These are phyloP conservation scores for Scaptomyza reducta DNA, from an alignment of 2,888 invertebrate species.

Conservation along the genomic window DNA sequence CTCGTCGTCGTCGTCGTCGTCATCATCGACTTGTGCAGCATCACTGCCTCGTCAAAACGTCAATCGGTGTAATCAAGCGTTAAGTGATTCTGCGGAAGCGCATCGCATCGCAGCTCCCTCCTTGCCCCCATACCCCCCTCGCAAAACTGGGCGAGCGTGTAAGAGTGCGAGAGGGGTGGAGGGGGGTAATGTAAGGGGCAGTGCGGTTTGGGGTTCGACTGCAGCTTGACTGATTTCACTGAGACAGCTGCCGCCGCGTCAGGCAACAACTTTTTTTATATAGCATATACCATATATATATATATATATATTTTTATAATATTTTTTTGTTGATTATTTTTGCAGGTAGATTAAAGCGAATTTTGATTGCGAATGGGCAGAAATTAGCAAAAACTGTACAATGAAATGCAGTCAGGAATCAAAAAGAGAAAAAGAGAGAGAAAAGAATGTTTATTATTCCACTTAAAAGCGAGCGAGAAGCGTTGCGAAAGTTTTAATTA, in stretches of 20 bases:
- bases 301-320: neutral
- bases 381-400: neutral
- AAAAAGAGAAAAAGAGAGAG: too few species aligned
- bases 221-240: slow-evolving; percentile 46
- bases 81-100: slow-evolving; percentile 82
- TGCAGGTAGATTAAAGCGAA: slow-evolving; percentile 10
- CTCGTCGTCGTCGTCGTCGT: slow-evolving; percentile 49
- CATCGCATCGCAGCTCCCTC: slow-evolving; percentile 45
- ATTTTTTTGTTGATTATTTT: slow-evolving; percentile 23
- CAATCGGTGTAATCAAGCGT: slow-evolving; percentile 82
- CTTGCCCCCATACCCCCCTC: neutral
- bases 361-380: slow-evolving; percentile 4
- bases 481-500: neutral
- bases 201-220: slow-evolving; percentile 12
- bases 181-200: neutral
- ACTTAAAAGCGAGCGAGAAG: neutral
- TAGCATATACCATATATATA: too few species aligned
- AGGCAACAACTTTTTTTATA: slow-evolving; percentile 9
- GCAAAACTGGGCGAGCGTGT: slow-evolving; percentile 6
- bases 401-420: neutral
- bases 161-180: neutral
- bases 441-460: neutral
- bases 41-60: slow-evolving; percentile 79
- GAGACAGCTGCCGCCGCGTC: slow-evolving; percentile 47
- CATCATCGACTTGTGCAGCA: slow-evolving; percentile 74